Base-by-base conservation (phyloP, 2,113 vertebrate genomes). In the Rhea americana region DNA sequence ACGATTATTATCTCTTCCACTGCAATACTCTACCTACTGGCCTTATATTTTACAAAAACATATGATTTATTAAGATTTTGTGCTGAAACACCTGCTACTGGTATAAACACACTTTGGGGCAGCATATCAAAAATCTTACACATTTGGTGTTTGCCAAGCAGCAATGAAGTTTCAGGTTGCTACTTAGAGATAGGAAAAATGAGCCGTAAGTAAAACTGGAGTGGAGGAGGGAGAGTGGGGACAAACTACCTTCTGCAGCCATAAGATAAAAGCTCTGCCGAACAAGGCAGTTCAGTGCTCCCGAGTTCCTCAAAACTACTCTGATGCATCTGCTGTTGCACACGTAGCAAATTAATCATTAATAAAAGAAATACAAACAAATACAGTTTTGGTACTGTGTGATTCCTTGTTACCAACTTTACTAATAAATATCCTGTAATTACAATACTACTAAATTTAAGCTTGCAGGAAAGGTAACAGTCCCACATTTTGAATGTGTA, bases 161-260 rank as follows among this genome's bases (percentile, higher is more conserved):
- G 82, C 72, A 74, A 85, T 50, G 84, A 92, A 94, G 90, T 67
- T 95, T 90, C 91, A 61, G 45, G 90, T 94, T 93, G 87, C 88
- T 83, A 28, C 82, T 90, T 39, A 48, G 68, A 87, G 91, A 92
- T 63, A 87, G 7, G 63, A 93, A 91, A 95, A 95, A 93, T 63
- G 87, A 81, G 89, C 94, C 91, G 85, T 85, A 91, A 88, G 88
- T 85, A 94, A 95, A 95, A 89, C 79, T 81, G 76, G 63, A 75
- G 55, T 15, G 59, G 0, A 0, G 82, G 87, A 89, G 82, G 80
- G 85, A 88, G 35, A 68, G 43, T 25, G 45, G 65, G 61, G 41
- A 55, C 56, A 73, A 92, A 75, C 2, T 72, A 58, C 35, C 55
- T 77, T 85, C 94, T 93, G 94, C 65, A 88, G 24, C n/a, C 5